Evolutionary conservation across 2,113 vertebrate genomes (phyloP).

Genomic region (Nannobrachium achirus): DNA sequence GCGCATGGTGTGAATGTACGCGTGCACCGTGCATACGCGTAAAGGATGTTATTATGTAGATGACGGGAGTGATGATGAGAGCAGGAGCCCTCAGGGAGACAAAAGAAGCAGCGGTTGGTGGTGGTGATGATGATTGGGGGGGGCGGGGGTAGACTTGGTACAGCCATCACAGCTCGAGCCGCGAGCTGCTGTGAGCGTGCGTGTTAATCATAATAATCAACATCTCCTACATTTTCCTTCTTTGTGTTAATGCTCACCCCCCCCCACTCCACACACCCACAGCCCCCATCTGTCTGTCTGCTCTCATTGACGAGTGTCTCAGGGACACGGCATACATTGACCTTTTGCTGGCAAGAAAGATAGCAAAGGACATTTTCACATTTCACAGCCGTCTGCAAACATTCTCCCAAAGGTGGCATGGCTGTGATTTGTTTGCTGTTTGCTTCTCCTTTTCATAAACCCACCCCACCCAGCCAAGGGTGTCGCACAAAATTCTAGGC

Average conservation of each 20-base stretch:
- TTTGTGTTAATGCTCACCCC: conserved; percentile 34
- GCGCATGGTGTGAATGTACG: too few species aligned
- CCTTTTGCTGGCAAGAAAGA: conserved; percentile 23
- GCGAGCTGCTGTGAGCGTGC: conserved; percentile 30
- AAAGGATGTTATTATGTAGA: conserved; percentile 25
- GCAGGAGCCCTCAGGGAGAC: conserved; percentile 13
- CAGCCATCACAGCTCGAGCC: conserved; percentile 35
- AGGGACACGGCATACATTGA: conserved; percentile 25
- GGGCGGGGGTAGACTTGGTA: conserved; percentile 2
- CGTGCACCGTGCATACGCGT: conserved; percentile 3
- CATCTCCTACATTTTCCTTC: conserved; percentile 53
- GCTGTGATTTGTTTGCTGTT: conserved; percentile 36
- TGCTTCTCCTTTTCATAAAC: conserved; percentile 16
- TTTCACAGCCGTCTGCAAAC: conserved; percentile 15
- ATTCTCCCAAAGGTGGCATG: conserved; percentile 12
- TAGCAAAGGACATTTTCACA: not conserved
- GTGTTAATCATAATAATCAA: conserved; percentile 70
- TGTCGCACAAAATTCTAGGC: too few species aligned
- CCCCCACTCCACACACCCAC: not conserved
- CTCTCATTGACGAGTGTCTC: conserved; percentile 21
- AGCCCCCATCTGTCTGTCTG: conserved; percentile 44
- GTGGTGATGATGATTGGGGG: not conserved
- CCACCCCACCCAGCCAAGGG: not conserved
- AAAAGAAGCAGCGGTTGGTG: conserved; percentile 4
- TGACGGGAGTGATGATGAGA: conserved; percentile 25